Evolutionary conservation across 2,888 invertebrate genomes (phyloP), one percentile per base, ranked within the genome.

Genomic region (Brachypalpus laphriformis): DNA sequence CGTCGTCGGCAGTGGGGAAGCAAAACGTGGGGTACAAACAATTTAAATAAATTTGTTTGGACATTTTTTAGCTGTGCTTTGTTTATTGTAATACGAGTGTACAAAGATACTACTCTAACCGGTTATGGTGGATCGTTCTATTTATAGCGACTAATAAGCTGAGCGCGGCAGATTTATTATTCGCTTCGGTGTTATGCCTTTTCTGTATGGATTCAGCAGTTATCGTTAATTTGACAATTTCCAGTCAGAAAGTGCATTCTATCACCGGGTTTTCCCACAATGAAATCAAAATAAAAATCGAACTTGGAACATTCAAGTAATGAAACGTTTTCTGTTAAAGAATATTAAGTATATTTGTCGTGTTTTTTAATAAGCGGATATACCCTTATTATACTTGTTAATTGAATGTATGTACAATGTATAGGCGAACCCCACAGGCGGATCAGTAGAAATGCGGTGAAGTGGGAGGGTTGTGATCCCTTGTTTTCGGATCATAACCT

Each of bases 41-140:
- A 72, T 65, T 66, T 59, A 42, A 66, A 59, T 66, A 34, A 72
- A 49, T 72, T 59, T 31, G 37, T 42, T 76, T 40, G 9, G 8
- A 34, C 9, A 34, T 9, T 8, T 31, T 5, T 7, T 37, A 20
- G 22, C 22, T 42, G 54, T n/a, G n/a, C 20, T 34, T 57, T 57
- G 28, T 47, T 45, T 45, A 42, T 47, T 28, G 20, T 25, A 37
- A 51, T 22, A 25, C 34, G n/a, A n/a, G n/a, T 34, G 2, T 9
- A 20, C 7, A 8, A 18, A 40, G 25, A 59, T 40, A 49, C 16
- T 25, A 54, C 34, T 63, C 6, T 47, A 75, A 56, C 56, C 9
- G 37, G 47, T 75, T 75, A 65, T 57, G n/a, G 56, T 3, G 8
- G 20, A 14, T 14, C n/a, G 8, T 42, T 34, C 65, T 75, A 66